Evolutionary conservation across 2,797 vertebrate species (phyloP), one percentile per base, ranked within the genome.

Genomic region (Hozukius guyotensis): DNA sequence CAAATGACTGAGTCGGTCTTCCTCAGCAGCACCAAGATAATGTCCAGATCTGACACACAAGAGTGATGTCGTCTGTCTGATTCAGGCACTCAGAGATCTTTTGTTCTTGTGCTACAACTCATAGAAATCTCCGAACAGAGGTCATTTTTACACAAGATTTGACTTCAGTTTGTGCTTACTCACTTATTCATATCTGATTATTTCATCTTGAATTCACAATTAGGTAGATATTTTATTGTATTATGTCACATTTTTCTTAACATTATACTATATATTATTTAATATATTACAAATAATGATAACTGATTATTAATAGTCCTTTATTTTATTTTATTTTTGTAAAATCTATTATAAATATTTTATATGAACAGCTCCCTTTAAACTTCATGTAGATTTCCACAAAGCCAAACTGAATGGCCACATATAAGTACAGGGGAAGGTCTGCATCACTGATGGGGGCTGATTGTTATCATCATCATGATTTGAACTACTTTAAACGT

Each of bases 1-100:
- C 25, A 85, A 86, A 87, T 67, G 70, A 67, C 34, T 38, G 22
- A 71, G n/a, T 84, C 62, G 65, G 34, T 81, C 74, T 78, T 81
- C 52, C 72, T 78, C 64, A 25, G 63, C 6, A 49, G 52, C 59
- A 56, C 64, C 6, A 4, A 83, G 61, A 82, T 75, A 71, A 79
- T 53, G 69, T 71, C 29, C 42, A 53, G 22, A 79, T 68, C 62
- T 72, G 61, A 80, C 68, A 70, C 38, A 56, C 34, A 80, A 38
- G 69, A 76, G n/a, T 70, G 71, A 81, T 69, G 56, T 86, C 42
- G n/a, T 75, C 56, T 49, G 55, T 62, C 62, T 60, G 29, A 75
- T 69, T 71, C 4, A 32, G 31, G 32, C 32, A 14, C 36, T 52
- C 46, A n/a, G 25, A 69, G 20, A 66, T 22, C 32, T 67, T 61